Percentiles rank a stretch among this genome's conserved stretches.
phyloP scores from a whole-genome alignment of 2,888 invertebrate species.

The Cartodere bifasciata region DNA sequence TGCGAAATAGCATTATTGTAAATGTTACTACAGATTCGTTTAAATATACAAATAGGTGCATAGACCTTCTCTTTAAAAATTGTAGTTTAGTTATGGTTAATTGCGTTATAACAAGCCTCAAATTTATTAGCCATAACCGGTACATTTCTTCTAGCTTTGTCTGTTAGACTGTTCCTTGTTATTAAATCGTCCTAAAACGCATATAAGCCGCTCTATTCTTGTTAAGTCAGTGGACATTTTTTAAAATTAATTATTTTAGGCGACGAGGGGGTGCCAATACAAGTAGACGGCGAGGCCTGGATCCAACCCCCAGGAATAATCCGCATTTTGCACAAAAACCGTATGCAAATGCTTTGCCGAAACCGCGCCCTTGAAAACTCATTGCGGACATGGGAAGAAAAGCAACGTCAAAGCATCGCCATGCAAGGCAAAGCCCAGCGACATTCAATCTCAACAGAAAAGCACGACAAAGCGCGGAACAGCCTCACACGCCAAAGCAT shows the following conservation, averaged over 20 bases:
- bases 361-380: constrained; percentile 85
- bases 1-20: no score
- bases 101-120: no score
- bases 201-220: no score
- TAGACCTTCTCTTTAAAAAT: no score
- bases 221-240: no score
- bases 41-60: no score
- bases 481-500: constrained; percentile 34
- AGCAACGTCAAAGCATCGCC: constrained; percentile 51
- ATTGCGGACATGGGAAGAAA: constrained; percentile 77
- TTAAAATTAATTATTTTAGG: constrained; percentile 34
- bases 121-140: no score
- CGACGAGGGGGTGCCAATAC: constrained; percentile 85
- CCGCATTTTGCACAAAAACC: constrained; percentile 89
- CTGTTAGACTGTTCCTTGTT: no score
- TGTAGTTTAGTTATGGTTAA: no score
- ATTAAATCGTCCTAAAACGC: no score
- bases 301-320: constrained; percentile 94
- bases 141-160: no score
- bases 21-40: no score
- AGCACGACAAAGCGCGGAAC: constrained; percentile 31
- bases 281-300: constrained; percentile 98
- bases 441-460: constrained; percentile 29
- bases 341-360: constrained; percentile 91
- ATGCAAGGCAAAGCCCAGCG: constrained; percentile 35